Evolutionary conservation across 2,797 vertebrate species (phyloP), one percentile per base, ranked within the genome.

Genomic region (Pogoniulus pusillus): DNA sequence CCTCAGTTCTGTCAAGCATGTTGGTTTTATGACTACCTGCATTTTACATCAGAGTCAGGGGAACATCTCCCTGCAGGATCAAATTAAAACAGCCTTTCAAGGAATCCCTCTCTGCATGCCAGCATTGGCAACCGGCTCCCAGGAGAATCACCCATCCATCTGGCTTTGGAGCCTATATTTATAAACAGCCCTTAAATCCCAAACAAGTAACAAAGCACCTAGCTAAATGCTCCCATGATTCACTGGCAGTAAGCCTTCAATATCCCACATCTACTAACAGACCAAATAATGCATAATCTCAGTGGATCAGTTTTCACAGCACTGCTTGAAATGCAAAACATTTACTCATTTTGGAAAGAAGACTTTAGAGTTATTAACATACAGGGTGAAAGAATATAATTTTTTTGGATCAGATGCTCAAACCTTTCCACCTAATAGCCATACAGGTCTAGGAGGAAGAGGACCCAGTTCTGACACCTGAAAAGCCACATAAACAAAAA

Each of bases 111-210:
- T 87, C 51, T 69, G 62, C 64, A 39, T 72, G 58, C 23, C 39
- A 58, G 63, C 63, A 41, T 41, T 59, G 29, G 39, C 53, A 85
- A 64, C 30, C 51, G 30, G 59, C 81, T 93, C 86, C 85, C 45
- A 35, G 16, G 43, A 77, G 54, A 92, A 60, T 76, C 58, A 53
- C 18, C 45, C 55, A 60, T 29, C 69, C 15, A 39, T 47, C 27
- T 47, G 27, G n/a, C 34, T 34, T 12, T 65, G 47, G 66, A 60
- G 23, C 39, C 37, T 30, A 5, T 77, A 73, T 63, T 60, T 85
- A 81, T 76, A 82, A 75, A 10, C 26, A 95, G 18, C 32, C 15
- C 71, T 93, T 78, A 94, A 92, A 90, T 69, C 49, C 49, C 82
- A 91, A 81, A 81, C 39, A 29, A 82, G 41, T 58, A 78, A 82